Base-by-base conservation (phyloP, 2,888 invertebrate genomes). In the Pandemis corylana region DNA sequence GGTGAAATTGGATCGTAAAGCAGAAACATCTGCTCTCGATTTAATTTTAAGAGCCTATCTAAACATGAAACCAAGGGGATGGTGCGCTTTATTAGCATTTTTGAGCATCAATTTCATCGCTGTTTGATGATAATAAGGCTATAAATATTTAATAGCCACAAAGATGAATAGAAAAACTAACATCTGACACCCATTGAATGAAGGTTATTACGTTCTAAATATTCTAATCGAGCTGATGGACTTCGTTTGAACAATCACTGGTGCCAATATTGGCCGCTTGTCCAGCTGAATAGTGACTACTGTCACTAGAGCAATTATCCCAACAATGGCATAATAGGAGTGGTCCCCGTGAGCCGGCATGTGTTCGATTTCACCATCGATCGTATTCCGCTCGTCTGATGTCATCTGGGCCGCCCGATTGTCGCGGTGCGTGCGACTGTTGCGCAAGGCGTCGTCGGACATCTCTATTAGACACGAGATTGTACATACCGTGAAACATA, bases 1-100 rank as follows among this genome's bases (percentile, higher is more conserved):
- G 78, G 80, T 87, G 88, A 90, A 91, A 93, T 93, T 92, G 92
- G 88, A 82, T 87, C 88, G 87, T 90, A 90, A 90, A 91, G 89
- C 89, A 88, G 89, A 87, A 87, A 85, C 87, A 88, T 88, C 90
- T 89, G 91, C 86, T 81, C 77, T 80, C 80, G 77, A 87, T 89
- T 90, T 89, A 84, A 90, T 89, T 87, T 88, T 89, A 89, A 89
- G 87, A 86, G 87, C 85, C 89, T 87, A 90, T 91, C 90, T 90
- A 87, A 88, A 86, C 88, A 90, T 88, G 86, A 86, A 85, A 89
- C 88, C 53, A 51, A 13, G 51, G 51, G 59, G 51, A 85, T 81
- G 85, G 91, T 82, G 83, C 80, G 77, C 78, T 82, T 82, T 84
- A 81, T 80, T 81, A 82, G 83, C 79, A 84, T 79, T 80, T 71